phyloP scores from a whole-genome alignment of 2,888 invertebrate species.

The Eledona agricola region DNA sequence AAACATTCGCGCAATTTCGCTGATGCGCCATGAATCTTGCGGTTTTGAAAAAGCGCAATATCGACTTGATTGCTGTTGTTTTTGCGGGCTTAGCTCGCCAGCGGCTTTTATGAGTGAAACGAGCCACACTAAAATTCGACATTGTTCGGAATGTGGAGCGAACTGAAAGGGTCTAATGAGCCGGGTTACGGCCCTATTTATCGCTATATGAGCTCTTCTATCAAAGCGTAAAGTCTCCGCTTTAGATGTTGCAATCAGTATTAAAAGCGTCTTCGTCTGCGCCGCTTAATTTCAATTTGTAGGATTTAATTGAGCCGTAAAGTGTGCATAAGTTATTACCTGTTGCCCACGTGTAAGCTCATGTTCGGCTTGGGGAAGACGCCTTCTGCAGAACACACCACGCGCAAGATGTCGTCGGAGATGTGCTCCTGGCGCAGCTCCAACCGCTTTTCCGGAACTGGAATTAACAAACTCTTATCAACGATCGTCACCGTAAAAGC shows the following conservation, averaged over 20 bases:
- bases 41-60: no score
- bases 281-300: slow-evolving; percentile 26
- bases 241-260: slow-evolving; percentile 27
- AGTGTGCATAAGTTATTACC: slow-evolving; percentile 46
- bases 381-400: slow-evolving; percentile 68
- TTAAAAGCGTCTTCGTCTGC: slow-evolving; percentile 23
- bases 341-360: slow-evolving; percentile 61
- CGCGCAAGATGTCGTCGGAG: slow-evolving; percentile 66
- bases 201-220: slow-evolving; percentile 23
- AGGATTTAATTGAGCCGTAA: slow-evolving; percentile 25
- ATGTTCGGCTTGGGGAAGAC: slow-evolving; percentile 69
- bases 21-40: no score
- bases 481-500: no score
- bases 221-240: slow-evolving; percentile 15
- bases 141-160: slow-evolving; percentile 14
- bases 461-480: no score
- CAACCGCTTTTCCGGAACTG: slow-evolving; percentile 68
- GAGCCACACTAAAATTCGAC: slow-evolving; percentile 6
- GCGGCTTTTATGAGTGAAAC: not conserved
- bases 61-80: no score
- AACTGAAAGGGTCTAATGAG: slow-evolving; percentile 10
- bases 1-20: no score
- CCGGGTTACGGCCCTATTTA: slow-evolving; percentile 23
- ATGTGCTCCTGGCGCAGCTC: slow-evolving; percentile 66
- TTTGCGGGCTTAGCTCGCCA: not conserved